These are phyloP conservation scores for Lymantria monacha DNA, from an alignment of 2,888 invertebrate species.

Conservation along the genomic window DNA sequence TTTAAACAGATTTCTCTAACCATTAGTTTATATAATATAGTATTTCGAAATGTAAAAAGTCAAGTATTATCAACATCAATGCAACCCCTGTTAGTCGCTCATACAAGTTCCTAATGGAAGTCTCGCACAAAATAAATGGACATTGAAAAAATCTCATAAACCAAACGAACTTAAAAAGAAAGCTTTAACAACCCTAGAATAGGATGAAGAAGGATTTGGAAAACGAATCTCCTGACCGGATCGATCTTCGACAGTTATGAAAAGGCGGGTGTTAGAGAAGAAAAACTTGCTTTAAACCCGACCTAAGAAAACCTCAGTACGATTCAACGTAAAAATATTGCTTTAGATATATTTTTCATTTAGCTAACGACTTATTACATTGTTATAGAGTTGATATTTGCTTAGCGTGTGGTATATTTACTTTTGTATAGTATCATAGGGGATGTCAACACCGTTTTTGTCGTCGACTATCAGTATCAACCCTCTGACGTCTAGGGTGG, in stretches of 20 bases:
- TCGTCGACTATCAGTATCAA: slow-evolving; percentile 78
- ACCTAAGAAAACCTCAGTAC: slow-evolving; percentile 62
- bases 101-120: too few species aligned
- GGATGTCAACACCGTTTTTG: slow-evolving; percentile 60
- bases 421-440: slow-evolving; percentile 41
- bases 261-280: slow-evolving; percentile 62
- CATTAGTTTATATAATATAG: too few species aligned
- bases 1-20: too few species aligned
- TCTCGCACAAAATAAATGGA: not conserved
- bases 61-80: too few species aligned
- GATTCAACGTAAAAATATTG: slow-evolving; percentile 69
- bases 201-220: slow-evolving; percentile 58
- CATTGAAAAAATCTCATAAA: not conserved
- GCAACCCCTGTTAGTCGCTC: not conserved
- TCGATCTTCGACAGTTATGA: slow-evolving; percentile 73
- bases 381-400: slow-evolving; percentile 31
- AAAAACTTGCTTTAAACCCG: slow-evolving; percentile 59
- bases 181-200: slow-evolving; percentile 27
- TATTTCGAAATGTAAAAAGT: too few species aligned
- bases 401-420: slow-evolving; percentile 20
- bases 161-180: slow-evolving; percentile 21
- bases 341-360: slow-evolving; percentile 48
- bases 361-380: slow-evolving; percentile 20
- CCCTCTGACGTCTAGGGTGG: slow-evolving; percentile 74
- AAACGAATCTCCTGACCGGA: slow-evolving; percentile 60